A percentile compares a stretch with the other conserved stretches of the same genome.
Evolutionary conservation across 2,888 invertebrate genomes (phyloP).

Genomic region (Cosmia pyralina): DNA sequence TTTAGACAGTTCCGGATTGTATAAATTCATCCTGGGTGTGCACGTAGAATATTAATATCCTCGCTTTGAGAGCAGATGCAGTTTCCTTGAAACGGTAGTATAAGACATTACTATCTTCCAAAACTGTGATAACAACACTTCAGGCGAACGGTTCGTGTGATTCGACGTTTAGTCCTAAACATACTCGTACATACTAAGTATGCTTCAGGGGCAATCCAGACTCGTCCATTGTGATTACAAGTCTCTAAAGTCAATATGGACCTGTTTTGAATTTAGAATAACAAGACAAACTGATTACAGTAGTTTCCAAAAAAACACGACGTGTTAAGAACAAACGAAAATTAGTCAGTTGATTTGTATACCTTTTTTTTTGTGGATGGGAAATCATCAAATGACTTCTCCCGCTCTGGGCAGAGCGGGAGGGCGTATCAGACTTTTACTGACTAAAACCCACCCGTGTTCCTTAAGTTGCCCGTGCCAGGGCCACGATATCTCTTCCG

Average conservation of each 20-base stretch:
- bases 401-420: no score
- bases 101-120: neutral
- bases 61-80: conserved; percentile 31
- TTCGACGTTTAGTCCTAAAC: conserved; percentile 1
- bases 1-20: conserved; percentile 34
- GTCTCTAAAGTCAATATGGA: conserved; percentile 1
- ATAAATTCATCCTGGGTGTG: conserved; percentile 38
- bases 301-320: neutral
- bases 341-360: neutral
- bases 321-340: neutral
- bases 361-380: no score
- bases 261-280: neutral
- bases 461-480: no score
- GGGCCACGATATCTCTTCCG: no score
- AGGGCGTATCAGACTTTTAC: no score
- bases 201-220: neutral
- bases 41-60: conserved; percentile 47
- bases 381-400: no score
- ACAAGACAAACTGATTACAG: neutral
- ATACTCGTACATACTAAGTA: conserved; percentile 8
- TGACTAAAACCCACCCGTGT: no score
- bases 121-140: conserved; percentile 7
- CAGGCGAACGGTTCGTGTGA: neutral
- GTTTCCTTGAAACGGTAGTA: neutral
- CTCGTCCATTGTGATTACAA: conserved; percentile 21